Evolutionary conservation across 1,140 invertebrate genomes (phyloP).

Genomic region (Eumeta japonica): DNA sequence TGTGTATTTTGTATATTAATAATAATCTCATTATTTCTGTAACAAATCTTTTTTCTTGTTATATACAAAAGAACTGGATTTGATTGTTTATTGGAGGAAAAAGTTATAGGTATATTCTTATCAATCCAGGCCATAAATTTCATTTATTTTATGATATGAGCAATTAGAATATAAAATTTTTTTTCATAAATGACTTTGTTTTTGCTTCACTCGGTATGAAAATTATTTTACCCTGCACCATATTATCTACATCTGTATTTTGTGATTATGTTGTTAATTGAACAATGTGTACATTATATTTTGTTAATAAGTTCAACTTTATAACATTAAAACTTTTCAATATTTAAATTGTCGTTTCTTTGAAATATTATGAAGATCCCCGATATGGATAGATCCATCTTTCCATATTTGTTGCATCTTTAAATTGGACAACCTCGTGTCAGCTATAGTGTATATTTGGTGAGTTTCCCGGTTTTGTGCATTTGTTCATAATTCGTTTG

Average conservation of each 20-base stretch:
- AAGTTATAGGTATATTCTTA: too few species aligned
- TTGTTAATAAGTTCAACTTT: conserved; percentile 32
- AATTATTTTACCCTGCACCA: too few species aligned
- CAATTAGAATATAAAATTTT: conserved; percentile 8
- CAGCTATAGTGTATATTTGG: too few species aligned
- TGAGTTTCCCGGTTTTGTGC: too few species aligned
- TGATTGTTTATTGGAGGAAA: conserved; percentile 19
- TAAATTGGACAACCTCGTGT: too few species aligned
- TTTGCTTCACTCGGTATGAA: too few species aligned
- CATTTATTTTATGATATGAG: conserved; percentile 17
- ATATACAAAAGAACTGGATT: conserved; percentile 17
- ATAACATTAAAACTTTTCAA: conserved; percentile 45
- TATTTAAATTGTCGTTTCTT: conserved; percentile 18
- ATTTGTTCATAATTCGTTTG: too few species aligned
- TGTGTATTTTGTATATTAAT: conserved; percentile 31
- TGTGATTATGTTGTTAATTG: conserved; percentile 8
- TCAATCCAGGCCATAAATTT: conserved; percentile 1
- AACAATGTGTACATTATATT: conserved; percentile 40
- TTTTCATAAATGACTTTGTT: too few species aligned
- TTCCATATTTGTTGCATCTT: too few species aligned
- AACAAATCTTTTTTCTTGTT: conserved; percentile 21
- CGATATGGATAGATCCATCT: too few species aligned
- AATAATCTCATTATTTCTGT: conserved; percentile 15
- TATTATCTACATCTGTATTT: conserved; percentile 2
- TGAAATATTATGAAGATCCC: too few species aligned